Conservation (phyloP, 2,797 vertebrate genomes). For the Acrossocheilus fasciatus region DNA sequence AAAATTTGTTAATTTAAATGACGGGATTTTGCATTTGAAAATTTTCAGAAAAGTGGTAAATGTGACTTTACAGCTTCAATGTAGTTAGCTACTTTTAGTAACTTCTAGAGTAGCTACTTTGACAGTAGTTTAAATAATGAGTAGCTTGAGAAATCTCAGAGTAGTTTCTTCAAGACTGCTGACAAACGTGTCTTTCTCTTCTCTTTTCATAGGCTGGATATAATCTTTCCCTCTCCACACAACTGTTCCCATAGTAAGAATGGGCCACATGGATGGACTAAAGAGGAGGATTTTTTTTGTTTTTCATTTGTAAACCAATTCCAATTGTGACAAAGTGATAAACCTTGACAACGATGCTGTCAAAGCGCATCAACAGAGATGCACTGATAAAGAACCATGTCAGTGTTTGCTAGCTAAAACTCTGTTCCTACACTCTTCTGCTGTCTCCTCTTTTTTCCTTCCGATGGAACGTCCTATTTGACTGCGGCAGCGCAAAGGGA, state of each 20-base stretch:
- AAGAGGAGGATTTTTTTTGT: constrained; percentile 70
- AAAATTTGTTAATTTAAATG: not conserved
- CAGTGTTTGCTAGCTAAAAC: constrained; percentile 46
- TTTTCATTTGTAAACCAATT: constrained; percentile 68
- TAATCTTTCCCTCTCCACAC: constrained; percentile 65
- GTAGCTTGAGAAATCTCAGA: not conserved
- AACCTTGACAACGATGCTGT: constrained; percentile 54
- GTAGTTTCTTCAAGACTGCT: constrained; percentile 1
- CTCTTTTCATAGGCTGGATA: constrained; percentile 53
- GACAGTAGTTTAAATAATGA: not conserved
- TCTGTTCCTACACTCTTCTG: constrained; percentile 48
- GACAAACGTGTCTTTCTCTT: constrained; percentile 25
- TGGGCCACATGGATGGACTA: constrained; percentile 47
- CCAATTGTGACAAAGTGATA: constrained; percentile 52
- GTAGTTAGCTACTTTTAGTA: not conserved
- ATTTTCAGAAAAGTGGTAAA: not conserved
- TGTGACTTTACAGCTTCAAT: not conserved
- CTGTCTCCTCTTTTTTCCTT: constrained; percentile 48
- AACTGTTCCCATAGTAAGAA: constrained; percentile 53
- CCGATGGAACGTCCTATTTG: constrained; percentile 40
- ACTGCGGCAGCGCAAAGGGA: constrained; percentile 42
- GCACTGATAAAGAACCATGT: constrained; percentile 42
- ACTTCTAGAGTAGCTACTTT: not conserved
- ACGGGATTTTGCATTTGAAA: not conserved
- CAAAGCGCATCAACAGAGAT: constrained; percentile 37